Evolutionary conservation across 1,140 invertebrate species (phyloP).

Genomic region (Limonius californicus): DNA sequence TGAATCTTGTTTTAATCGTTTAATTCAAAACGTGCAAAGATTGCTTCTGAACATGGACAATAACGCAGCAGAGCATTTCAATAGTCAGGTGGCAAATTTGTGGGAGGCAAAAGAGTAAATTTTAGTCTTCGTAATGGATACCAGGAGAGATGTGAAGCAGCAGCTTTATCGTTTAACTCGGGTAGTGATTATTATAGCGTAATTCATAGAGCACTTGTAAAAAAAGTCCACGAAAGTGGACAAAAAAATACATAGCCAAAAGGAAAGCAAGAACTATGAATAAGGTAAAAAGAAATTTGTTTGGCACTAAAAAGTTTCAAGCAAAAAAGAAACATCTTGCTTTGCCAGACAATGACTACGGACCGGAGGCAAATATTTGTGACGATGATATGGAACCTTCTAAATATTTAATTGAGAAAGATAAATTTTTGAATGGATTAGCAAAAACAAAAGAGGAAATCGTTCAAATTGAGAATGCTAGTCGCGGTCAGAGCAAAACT

Average conservation of each 20-base stretch:
- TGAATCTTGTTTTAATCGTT: constrained; percentile 5
- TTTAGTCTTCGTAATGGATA: constrained; percentile 22
- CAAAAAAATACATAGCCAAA: neutral
- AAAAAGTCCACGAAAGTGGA: neutral
- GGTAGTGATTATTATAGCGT: constrained; percentile 1
- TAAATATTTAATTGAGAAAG: neutral
- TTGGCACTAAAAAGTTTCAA: neutral
- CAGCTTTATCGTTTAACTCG: constrained; percentile 27
- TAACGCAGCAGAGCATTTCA: constrained; percentile 32
- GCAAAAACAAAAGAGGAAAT: neutral
- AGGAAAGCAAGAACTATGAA: constrained; percentile 4
- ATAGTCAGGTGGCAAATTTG: constrained; percentile 35
- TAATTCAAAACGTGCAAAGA: constrained; percentile 26
- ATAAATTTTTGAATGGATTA: neutral
- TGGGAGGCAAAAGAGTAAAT: constrained; percentile 35
- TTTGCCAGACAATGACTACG: constrained; percentile 2
- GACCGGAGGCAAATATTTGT: neutral
- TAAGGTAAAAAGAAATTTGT: neutral
- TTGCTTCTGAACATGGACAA: constrained; percentile 32
- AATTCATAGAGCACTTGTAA: neutral
- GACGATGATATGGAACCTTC: neutral
- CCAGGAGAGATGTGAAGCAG: constrained; percentile 3
- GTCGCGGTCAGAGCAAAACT: neutral
- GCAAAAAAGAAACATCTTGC: neutral
- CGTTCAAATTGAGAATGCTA: neutral